These are phyloP conservation scores for Melolontha melolontha DNA, from an alignment of 2,888 invertebrate genomes.

Conservation along the genomic window DNA sequence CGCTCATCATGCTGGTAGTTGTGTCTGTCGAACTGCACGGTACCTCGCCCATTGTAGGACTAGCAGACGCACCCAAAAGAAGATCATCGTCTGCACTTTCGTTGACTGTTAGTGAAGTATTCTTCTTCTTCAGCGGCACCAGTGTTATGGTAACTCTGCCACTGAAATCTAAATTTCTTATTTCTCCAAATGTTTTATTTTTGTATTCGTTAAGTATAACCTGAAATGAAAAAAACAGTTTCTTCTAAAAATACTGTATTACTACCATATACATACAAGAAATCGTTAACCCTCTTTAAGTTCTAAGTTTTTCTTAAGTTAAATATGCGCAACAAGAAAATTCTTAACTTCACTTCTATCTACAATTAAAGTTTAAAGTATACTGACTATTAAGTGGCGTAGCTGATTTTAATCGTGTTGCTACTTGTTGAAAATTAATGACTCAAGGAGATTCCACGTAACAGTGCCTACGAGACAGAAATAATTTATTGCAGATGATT, in stretches of 20 bases:
- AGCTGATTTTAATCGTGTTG: no score
- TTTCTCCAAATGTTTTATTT: constrained; percentile 64
- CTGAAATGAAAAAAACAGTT: constrained; percentile 56
- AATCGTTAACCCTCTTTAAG: no score
- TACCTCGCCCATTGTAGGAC: constrained; percentile 59
- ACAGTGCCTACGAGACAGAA: no score
- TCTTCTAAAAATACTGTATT: no score
- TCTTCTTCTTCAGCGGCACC: constrained; percentile 48
- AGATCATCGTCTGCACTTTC: constrained; percentile 63
- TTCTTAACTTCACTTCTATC: background rate
- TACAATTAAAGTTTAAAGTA: no score
- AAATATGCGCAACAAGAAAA: background rate
- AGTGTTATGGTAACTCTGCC: constrained; percentile 57
- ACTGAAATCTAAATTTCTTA: constrained; percentile 61
- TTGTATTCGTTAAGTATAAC: constrained; percentile 63
- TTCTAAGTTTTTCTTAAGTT: no score
- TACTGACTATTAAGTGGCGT: no score
- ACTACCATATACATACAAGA: no score
- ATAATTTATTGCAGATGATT: no score
- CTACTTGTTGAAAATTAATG: no score
- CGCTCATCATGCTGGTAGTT: constrained; percentile 49
- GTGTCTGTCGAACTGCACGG: constrained; percentile 44
- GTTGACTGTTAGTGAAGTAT: constrained; percentile 53
- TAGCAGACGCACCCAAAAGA: constrained; percentile 65
- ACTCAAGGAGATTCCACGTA: no score